Percentiles rank a stretch among this genome's conserved stretches.
phyloP scores from a whole-genome alignment of 2,113 vertebrate species.

The Periophthalmus modestus region DNA sequence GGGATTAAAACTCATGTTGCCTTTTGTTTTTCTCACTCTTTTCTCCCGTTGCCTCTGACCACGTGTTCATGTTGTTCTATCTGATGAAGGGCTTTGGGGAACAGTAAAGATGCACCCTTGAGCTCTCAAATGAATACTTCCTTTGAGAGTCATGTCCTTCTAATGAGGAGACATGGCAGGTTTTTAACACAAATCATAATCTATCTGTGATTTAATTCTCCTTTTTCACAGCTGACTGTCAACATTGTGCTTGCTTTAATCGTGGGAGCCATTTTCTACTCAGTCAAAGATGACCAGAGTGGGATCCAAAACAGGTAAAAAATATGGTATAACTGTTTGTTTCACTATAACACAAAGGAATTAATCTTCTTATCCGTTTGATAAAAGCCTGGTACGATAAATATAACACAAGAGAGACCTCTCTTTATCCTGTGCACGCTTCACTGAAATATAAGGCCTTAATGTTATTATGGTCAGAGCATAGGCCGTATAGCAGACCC shows the following conservation, averaged over 20 bases:
- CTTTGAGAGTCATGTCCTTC: background rate
- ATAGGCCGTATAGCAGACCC: constrained; percentile 33
- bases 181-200: background rate
- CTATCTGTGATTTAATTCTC: background rate
- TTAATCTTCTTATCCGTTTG: constrained; percentile 56
- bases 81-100: background rate
- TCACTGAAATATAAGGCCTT: constrained; percentile 37
- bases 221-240: constrained; percentile 76
- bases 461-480: constrained; percentile 51
- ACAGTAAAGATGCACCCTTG: background rate
- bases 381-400: constrained; percentile 56
- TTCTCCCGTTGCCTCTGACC: constrained; percentile 21
- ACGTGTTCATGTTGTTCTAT: constrained; percentile 3
- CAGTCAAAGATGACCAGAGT: constrained; percentile 74
- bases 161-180: too few relatives aligned
- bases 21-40: constrained; percentile 44
- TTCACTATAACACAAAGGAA: constrained; percentile 13
- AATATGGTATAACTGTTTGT: background rate
- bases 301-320: constrained; percentile 92
- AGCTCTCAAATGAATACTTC: background rate
- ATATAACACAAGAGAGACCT: constrained; percentile 38
- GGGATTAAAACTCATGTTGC: constrained; percentile 57
- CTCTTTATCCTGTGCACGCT: constrained; percentile 38
- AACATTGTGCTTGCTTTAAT: constrained; percentile 82
- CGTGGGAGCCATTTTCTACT: constrained; percentile 87